These are phyloP conservation scores for Bombus sibiricus DNA, from an alignment of 1,140 invertebrate genomes.

Conservation along the genomic window DNA sequence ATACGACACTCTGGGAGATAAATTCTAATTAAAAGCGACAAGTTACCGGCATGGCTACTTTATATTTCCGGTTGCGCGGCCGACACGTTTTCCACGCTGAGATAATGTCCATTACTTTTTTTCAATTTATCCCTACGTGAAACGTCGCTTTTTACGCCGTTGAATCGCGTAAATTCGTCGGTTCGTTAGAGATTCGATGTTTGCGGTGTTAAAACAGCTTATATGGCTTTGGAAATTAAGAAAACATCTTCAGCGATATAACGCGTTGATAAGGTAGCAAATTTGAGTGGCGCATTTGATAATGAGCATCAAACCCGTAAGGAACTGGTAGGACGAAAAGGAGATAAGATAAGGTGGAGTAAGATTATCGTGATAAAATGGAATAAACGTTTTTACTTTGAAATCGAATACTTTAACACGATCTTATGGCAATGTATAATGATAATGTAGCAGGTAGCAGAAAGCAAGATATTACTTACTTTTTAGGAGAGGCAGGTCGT, in stretches of 20 bases:
- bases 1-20: conserved; percentile 50
- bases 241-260: neutral
- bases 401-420: neutral
- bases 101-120: conserved; percentile 39
- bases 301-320: neutral
- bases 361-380: neutral
- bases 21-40: conserved; percentile 67
- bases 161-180: conserved; percentile 33
- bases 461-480: conserved; percentile 85
- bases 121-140: conserved; percentile 25
- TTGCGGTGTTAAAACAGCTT: too few relatives aligned
- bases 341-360: too few relatives aligned
- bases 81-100: conserved; percentile 29
- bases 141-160: too few relatives aligned
- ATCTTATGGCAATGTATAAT: neutral
- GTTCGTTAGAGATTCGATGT: conserved; percentile 4
- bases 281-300: neutral
- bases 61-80: conserved; percentile 60
- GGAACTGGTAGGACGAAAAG: neutral
- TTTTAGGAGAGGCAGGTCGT: conserved; percentile 93
- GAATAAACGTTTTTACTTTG: neutral
- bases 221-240: neutral
- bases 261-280: neutral
- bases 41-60: conserved; percentile 47
- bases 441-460: neutral